A percentile compares a stretch with the other conserved stretches of the same genome.
These are phyloP conservation scores for Drosophila saltans DNA, from an alignment of 1,140 invertebrate species.

Conservation along the genomic window DNA sequence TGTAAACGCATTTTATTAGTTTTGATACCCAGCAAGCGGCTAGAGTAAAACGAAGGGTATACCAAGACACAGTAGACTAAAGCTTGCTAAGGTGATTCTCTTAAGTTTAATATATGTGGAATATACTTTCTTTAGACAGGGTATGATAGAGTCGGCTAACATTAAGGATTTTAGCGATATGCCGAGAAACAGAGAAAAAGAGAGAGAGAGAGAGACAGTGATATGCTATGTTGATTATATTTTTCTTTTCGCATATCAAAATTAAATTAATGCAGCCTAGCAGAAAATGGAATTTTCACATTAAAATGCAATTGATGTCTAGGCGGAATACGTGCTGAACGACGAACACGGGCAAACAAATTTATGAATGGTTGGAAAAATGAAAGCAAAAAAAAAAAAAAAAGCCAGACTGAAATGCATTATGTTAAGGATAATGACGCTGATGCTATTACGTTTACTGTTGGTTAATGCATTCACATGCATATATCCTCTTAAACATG, in stretches of 20 bases:
- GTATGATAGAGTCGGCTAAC: too few relatives aligned
- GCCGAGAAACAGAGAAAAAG: not conserved
- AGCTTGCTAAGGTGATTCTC: too few relatives aligned
- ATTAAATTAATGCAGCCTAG: constrained; percentile 51
- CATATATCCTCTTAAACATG: too few relatives aligned
- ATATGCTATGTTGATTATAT: not conserved
- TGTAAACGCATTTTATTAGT: constrained; percentile 10
- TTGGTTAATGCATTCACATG: not conserved
- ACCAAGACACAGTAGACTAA: too few relatives aligned
- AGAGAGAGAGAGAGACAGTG: not conserved
- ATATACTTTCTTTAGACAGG: too few relatives aligned
- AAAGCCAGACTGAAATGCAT: not conserved
- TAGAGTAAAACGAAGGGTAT: too few relatives aligned
- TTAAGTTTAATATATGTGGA: too few relatives aligned
- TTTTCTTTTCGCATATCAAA: constrained; percentile 31
- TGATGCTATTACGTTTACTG: not conserved
- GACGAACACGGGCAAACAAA: not conserved
- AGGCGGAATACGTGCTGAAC: constrained; percentile 14
- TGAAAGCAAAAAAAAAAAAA: not conserved
- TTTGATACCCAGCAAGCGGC: not conserved
- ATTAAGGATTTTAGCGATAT: not conserved
- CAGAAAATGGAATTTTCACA: constrained; percentile 58
- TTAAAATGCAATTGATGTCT: constrained; percentile 56
- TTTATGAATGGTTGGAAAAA: not conserved
- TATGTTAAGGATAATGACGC: not conserved